Conservation (phyloP, 2,113 vertebrate species). For the Cisticola juncidis region DNA sequence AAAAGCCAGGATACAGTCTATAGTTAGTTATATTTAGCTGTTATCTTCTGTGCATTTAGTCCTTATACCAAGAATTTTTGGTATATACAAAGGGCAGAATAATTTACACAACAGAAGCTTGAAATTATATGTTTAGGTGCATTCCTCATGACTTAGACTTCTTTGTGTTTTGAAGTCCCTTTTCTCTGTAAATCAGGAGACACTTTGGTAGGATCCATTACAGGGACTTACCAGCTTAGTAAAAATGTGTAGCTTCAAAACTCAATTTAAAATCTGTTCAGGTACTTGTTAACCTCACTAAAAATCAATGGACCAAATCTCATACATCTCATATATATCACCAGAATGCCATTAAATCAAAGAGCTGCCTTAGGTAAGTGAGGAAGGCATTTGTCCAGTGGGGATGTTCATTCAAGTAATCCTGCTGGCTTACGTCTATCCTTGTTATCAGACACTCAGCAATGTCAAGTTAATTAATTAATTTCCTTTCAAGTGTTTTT, state of each 20-base stretch:
- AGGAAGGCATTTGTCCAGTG: not conserved
- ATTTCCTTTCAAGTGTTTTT: not conserved
- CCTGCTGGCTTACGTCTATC: not conserved
- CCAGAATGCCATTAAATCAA: slow-evolving; percentile 34
- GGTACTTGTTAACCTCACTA: not conserved
- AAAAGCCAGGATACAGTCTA: not conserved
- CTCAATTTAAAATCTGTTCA: slow-evolving; percentile 35
- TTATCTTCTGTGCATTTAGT: not conserved
- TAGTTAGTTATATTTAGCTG: not conserved
- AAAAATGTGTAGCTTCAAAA: slow-evolving; percentile 11
- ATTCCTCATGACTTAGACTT: not conserved
- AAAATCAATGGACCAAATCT: slow-evolving; percentile 46
- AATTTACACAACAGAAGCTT: not conserved
- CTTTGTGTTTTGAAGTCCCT: not conserved
- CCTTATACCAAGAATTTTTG: not conserved
- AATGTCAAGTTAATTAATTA: not conserved
- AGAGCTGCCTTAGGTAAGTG: not conserved
- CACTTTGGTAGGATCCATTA: not conserved
- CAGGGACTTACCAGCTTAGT: not conserved
- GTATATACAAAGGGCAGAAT: not conserved
- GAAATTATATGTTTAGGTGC: not conserved
- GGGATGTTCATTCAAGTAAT: slow-evolving; percentile 10
- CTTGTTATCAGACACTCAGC: not conserved
- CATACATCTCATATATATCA: slow-evolving; percentile 15
- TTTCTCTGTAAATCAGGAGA: not conserved